A percentile compares a stretch with the other conserved stretches of the same genome.
Evolutionary conservation across 2,888 invertebrate genomes (phyloP).

Genomic region (Masnerella sp.): DNA sequence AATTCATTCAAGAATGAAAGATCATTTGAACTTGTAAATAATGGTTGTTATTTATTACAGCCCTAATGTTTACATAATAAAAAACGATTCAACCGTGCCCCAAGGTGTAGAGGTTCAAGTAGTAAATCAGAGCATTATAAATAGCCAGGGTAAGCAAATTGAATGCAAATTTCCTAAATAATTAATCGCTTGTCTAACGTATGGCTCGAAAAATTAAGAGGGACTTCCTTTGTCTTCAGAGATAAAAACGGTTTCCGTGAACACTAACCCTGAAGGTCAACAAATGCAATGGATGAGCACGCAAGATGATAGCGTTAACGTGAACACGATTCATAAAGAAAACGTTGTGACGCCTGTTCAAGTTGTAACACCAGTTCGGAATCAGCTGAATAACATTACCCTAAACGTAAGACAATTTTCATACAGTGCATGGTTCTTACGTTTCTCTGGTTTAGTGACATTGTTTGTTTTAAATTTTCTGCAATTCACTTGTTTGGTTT

Average conservation of each 20-base stretch:
- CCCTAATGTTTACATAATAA: conserved; percentile 73
- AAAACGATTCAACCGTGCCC: conserved; percentile 65
- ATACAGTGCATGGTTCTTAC: not conserved
- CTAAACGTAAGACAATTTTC: conserved; percentile 63
- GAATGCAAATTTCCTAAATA: not conserved
- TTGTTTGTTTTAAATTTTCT: no score
- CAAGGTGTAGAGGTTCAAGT: conserved; percentile 65
- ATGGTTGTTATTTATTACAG: conserved; percentile 65
- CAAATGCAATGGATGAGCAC: conserved; percentile 72
- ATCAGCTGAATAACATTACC: conserved; percentile 66
- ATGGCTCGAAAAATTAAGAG: not conserved
- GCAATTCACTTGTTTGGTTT: not conserved
- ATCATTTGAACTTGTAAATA: no score
- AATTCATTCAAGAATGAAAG: not conserved
- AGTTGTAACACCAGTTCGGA: conserved; percentile 64
- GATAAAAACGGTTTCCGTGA: conserved; percentile 46
- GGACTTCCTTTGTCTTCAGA: conserved; percentile 26
- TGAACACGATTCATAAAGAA: conserved; percentile 67
- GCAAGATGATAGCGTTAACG: conserved; percentile 68
- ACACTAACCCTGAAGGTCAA: conserved; percentile 63
- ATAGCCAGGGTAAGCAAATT: conserved; percentile 66
- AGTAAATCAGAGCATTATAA: conserved; percentile 65
- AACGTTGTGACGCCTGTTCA: conserved; percentile 63
- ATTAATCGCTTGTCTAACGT: not conserved
- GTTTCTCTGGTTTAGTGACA: no score